Base-by-base conservation (phyloP, 2,797 vertebrate species). In the Sebastiscus albofasciatus region DNA sequence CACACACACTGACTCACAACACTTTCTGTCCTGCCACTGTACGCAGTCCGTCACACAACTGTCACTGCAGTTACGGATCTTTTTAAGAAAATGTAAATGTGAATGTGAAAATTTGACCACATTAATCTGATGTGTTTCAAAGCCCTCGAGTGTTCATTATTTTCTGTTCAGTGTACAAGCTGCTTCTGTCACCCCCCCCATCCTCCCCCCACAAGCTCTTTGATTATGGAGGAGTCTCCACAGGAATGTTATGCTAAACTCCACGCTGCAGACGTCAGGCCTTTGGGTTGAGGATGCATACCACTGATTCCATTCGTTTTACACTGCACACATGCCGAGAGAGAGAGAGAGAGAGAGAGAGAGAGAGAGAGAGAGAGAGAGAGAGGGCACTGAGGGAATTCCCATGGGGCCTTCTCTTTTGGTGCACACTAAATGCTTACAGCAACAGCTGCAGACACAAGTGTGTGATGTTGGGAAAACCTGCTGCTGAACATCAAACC, bases 401-500 rank as follows among this genome's bases (percentile, higher is more conserved):
- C 90, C 90, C 84, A 68, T 65, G 86, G 70, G 91, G 79, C 77
- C 84, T 82, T 76, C 82, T 91, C 75, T 86, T 87, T 80, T 79
- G 80, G 81, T 91, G 77, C 4, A 13, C 72, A 72, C 84, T 90
- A 88, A 92, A 90, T 78, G 81, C 90, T 92, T 81, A 87, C 79
- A 83, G 85, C 77, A 91, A 86, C 94, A 93, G 93, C 93, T 95
- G 93, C 93, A 87, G 76, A 85, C 92, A 93, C 92, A 94, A 93
- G 90, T 93, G 91, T 92, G 88, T 90, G 88, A 91, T 84, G 91
- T 87, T 75, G 79, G 76, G 34, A 85, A 90, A 93, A 93, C 89
- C 92, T 95, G 92, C 90, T 85, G 87, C 77, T 60, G 78, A 87
- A 91, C 89, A 91, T 95, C 90, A 91, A 94, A 86, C 81, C 86